Conservation (phyloP, 2,888 invertebrate species). For the Morinoia aosen region DNA sequence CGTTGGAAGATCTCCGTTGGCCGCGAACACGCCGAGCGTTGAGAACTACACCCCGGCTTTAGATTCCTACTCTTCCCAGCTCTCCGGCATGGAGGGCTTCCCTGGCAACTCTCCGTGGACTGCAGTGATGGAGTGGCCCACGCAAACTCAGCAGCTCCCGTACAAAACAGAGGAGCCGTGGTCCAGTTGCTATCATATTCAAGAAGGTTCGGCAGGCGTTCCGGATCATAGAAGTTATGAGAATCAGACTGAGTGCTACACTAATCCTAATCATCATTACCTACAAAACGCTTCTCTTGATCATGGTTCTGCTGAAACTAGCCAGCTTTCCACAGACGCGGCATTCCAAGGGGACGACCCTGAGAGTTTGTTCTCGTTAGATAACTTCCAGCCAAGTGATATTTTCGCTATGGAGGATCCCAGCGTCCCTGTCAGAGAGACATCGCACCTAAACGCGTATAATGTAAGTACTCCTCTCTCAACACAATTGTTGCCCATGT, state of each 20-base stretch:
- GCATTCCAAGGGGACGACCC: constrained; percentile 1
- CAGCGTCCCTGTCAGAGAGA: neutral
- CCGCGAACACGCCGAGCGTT: constrained; percentile 8
- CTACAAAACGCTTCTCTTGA: neutral
- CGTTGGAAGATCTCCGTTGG: constrained; percentile 33
- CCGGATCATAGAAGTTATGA: neutral
- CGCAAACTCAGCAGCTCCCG: neutral
- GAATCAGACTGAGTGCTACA: neutral
- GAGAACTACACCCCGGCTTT: constrained; percentile 43
- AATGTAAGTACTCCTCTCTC: neutral
- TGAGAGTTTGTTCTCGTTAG: constrained; percentile 57
- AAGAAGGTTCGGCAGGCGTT: neutral
- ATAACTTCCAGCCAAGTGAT: constrained; percentile 60
- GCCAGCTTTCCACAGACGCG: neutral
- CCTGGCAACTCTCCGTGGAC: constrained; percentile 15
- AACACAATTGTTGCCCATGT: neutral
- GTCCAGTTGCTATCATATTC: neutral
- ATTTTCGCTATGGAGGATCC: constrained; percentile 59
- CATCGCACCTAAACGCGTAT: neutral
- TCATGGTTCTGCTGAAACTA: neutral
- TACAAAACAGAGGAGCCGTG: constrained; percentile 44
- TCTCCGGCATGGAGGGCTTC: constrained; percentile 8
- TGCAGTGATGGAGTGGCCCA: neutral
- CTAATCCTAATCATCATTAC: neutral
- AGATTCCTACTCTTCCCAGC: constrained; percentile 5